Base-by-base conservation (phyloP, 2,888 invertebrate species). In the Mythimna vitellina region DNA sequence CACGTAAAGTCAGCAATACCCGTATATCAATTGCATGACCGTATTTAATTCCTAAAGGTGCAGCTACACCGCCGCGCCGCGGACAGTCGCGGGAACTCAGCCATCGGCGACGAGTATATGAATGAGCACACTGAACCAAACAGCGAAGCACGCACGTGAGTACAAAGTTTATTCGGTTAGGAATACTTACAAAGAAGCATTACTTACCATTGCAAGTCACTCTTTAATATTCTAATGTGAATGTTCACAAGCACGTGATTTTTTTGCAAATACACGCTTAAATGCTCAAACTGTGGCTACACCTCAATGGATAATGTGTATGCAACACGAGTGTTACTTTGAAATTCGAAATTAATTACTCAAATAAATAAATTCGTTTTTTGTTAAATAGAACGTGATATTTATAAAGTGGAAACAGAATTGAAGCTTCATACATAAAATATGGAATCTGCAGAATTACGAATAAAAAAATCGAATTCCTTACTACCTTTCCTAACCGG, bases 21-120 rank as follows among this genome's bases (percentile, higher is more conserved):
- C 4, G 35, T 67, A 35, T 25, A 62, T 62, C 20, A 10, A 67
- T 35, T 51, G 3, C 25, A 51, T 38, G 51, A 53, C 63, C 38
- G 49, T 25, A n/a, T 63, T 68, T 29, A 35, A 35, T 25, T 29
- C 0, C 22, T n/a, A 51, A 49, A 20, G 8, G 58, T 58, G 12
- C 22, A 4, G n/a, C 22, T 17, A 46, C 49, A 58, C 17, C 46
- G 17, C 7, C 46, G 42, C 12, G 10, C 14, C 54, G 9, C 25
- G 0, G 10, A 25, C n/a, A 14, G 8, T 17, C 42, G 14, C 51
- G 51, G 12, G 17, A 35, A n/a, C 9, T n/a, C 20, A 58, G n/a
- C 25, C 20, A 4, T 35, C 58, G 6, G 8, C n/a, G 12, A 58
- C 35, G 58, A n/a, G 14, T n/a, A 58, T 35, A 22, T 22, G n/a